phyloP scores from a whole-genome alignment of 1,140 invertebrate genomes.

The Hesperophylax magnus region DNA sequence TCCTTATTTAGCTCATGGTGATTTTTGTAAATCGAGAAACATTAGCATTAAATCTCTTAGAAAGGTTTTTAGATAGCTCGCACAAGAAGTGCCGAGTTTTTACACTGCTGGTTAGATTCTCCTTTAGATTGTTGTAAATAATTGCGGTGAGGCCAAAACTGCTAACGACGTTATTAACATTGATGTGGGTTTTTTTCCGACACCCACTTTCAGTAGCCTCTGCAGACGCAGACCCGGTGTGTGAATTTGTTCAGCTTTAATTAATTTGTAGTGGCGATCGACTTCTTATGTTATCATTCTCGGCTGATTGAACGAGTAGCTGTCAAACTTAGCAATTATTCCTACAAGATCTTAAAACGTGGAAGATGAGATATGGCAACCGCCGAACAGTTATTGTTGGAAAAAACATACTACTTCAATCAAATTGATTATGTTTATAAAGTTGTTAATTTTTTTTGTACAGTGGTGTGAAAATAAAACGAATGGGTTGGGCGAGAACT shows the following conservation, averaged over 20 bases:
- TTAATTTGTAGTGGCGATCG: neutral
- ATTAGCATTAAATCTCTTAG: neutral
- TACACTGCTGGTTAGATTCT: neutral
- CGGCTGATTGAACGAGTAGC: slow-evolving; percentile 1
- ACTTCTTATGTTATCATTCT: neutral
- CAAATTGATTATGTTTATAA: no score
- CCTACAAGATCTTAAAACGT: neutral
- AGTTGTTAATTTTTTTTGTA: no score
- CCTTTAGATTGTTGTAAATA: slow-evolving; percentile 16
- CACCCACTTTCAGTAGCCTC: slow-evolving; percentile 1
- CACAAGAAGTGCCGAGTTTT: neutral
- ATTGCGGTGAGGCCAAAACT: slow-evolving; percentile 2
- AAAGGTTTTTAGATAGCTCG: slow-evolving; percentile 12
- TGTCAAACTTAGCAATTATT: slow-evolving; percentile 7
- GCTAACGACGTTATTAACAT: slow-evolving; percentile 18
- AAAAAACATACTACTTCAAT: no score
- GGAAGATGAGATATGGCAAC: neutral
- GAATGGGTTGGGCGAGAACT: no score
- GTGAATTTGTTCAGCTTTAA: slow-evolving; percentile 10
- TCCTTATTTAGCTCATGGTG: no score
- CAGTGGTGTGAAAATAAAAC: no score
- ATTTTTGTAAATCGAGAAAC: neutral
- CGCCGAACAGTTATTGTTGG: no score
- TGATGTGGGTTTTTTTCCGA: neutral
- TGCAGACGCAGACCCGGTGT: neutral